Percentiles rank a stretch among this genome's conserved stretches.
These are phyloP conservation scores for Caranx melampygus DNA, from an alignment of 2,113 vertebrate species.

Conservation along the genomic window DNA sequence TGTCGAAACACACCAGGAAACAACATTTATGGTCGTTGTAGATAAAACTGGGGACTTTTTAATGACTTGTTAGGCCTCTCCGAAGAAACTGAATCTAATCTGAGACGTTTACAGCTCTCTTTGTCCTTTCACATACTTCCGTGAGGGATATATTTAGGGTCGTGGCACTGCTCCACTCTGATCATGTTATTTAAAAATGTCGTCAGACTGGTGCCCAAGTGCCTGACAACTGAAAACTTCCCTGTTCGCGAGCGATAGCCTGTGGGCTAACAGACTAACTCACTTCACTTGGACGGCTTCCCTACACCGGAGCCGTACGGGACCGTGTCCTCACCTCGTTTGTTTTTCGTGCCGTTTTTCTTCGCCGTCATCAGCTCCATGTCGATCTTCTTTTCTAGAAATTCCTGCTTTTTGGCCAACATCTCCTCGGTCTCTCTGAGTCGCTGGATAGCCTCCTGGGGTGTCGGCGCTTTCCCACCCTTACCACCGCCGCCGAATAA, in stretches of 20 bases:
- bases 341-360: constrained; percentile 97
- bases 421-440: constrained; percentile 96
- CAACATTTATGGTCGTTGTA: not conserved
- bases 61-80: not conserved
- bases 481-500: constrained; percentile 90
- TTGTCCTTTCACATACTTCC: no score
- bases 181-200: constrained; percentile 13
- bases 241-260: constrained; percentile 36
- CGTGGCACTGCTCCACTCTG: not conserved
- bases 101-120: no score
- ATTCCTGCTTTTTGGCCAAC: constrained; percentile 96
- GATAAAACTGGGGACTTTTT: not conserved
- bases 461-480: constrained; percentile 87
- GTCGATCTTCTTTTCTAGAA: constrained; percentile 94
- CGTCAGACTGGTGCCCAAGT: not conserved
- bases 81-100: not conserved
- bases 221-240: constrained; percentile 45
- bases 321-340: constrained; percentile 86
- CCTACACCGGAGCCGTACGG: not conserved
- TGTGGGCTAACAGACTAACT: constrained; percentile 37
- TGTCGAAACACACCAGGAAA: not conserved
- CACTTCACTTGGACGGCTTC: not conserved
- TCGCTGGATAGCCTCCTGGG: constrained; percentile 94
- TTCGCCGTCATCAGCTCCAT: constrained; percentile 90
- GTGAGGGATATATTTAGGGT: no score